Evolutionary conservation across 2,888 invertebrate genomes (phyloP).

Genomic region (Cheilosia variabilis): DNA sequence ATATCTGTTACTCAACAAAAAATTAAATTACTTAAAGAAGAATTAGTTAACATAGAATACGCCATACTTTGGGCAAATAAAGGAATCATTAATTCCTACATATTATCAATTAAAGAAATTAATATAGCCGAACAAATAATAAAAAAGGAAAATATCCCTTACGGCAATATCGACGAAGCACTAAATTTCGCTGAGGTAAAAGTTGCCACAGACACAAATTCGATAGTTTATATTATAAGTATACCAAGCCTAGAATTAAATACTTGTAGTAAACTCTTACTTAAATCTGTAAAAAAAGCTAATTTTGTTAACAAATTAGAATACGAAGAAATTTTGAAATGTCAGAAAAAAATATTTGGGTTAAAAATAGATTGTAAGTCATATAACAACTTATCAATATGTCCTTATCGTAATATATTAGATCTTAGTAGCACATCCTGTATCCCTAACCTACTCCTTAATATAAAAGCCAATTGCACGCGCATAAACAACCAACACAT

Average conservation of each 20-base stretch:
- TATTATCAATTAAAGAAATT: background rate
- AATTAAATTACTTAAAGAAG: constrained; percentile 19
- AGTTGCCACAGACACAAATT: background rate
- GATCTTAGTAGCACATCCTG: constrained; percentile 23
- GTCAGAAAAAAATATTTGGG: constrained; percentile 2
- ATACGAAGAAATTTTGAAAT: constrained; percentile 6
- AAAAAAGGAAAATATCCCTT: background rate
- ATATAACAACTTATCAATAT: constrained; percentile 16
- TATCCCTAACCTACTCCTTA: constrained; percentile 10
- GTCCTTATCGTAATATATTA: constrained; percentile 5
- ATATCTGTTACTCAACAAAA: constrained; percentile 4
- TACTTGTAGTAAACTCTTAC: background rate
- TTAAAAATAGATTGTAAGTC: constrained; percentile 16
- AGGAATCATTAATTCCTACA: constrained; percentile 4
- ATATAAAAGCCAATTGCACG: constrained; percentile 12
- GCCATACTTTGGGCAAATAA: constrained; percentile 18
- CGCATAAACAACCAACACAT: constrained; percentile 22
- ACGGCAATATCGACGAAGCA: constrained; percentile 11
- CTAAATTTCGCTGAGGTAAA: constrained; percentile 17
- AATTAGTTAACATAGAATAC: constrained; percentile 9
- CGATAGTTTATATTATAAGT: background rate
- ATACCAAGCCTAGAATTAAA: background rate
- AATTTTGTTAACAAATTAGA: constrained; percentile 9
- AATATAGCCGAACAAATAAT: constrained; percentile 2
- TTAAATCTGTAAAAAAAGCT: background rate